A percentile compares a stretch with the other conserved stretches of the same genome.
Evolutionary conservation across 2,888 invertebrate genomes (phyloP).

Genomic region (Andrena flavipes): DNA sequence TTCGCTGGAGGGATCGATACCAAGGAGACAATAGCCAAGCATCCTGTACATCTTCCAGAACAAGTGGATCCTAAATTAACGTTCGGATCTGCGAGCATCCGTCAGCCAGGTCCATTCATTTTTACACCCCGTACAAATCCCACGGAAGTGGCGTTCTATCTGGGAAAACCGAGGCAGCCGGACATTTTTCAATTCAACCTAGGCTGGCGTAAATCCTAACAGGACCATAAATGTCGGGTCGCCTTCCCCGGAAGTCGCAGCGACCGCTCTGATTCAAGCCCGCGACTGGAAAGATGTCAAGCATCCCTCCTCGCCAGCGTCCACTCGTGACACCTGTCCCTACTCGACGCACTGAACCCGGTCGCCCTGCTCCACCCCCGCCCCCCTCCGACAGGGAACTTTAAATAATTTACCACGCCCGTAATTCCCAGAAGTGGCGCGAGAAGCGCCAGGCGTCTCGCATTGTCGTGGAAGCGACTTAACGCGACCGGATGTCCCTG

Average conservation of each 20-base stretch:
- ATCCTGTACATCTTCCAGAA: no score
- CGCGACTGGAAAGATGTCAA: constrained; percentile 26
- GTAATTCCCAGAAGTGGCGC: constrained; percentile 51
- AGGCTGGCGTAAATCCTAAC: constrained; percentile 8
- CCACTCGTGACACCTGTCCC: constrained; percentile 24
- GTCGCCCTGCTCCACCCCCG: neutral
- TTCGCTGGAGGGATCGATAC: no score
- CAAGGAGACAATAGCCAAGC: no score
- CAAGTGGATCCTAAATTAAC: neutral
- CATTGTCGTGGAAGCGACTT: constrained; percentile 36
- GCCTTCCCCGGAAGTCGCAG: neutral
- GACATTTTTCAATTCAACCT: neutral
- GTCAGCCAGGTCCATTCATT: neutral
- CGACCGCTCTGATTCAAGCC: neutral
- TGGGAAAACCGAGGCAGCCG: neutral
- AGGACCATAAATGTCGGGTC: constrained; percentile 5
- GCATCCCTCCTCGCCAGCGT: constrained; percentile 5
- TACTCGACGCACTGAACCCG: constrained; percentile 13
- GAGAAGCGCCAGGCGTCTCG: neutral
- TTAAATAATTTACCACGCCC: constrained; percentile 46
- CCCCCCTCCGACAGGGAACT: neutral
- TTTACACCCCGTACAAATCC: neutral
- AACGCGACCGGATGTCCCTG: constrained; percentile 22
- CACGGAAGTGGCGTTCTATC: neutral
- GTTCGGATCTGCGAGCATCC: neutral